phyloP scores from a whole-genome alignment of 1,140 invertebrate species.

The Sitobion miscanthi region DNA sequence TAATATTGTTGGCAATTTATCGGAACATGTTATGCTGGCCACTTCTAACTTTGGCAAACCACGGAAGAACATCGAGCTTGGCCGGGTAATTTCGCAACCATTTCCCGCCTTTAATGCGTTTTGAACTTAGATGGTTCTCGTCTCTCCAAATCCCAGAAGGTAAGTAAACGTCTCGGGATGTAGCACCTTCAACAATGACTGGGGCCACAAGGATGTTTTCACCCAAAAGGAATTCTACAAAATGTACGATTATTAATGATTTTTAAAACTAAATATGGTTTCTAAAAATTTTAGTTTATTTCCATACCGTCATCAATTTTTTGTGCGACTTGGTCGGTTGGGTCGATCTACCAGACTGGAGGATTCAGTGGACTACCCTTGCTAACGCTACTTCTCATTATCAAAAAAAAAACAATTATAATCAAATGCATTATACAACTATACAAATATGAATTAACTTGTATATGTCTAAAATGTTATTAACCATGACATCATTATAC shows the following conservation, averaged over 20 bases:
- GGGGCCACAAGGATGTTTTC: slow-evolving; percentile 86
- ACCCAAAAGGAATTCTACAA: slow-evolving; percentile 81
- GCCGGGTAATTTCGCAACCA: slow-evolving; percentile 74
- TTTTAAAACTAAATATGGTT: too few relatives aligned
- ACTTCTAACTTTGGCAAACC: slow-evolving; percentile 64
- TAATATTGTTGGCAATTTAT: too few relatives aligned
- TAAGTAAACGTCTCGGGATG: slow-evolving; percentile 76
- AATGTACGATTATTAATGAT: too few relatives aligned
- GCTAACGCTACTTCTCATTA: slow-evolving; percentile 68
- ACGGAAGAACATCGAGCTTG: slow-evolving; percentile 72
- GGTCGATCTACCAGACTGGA: slow-evolving; percentile 91
- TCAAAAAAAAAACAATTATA: background rate
- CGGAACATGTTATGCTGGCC: too few relatives aligned
- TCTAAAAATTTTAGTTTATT: too few relatives aligned
- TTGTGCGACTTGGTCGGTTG: slow-evolving; percentile 71
- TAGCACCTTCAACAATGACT: slow-evolving; percentile 72
- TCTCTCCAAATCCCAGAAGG: slow-evolving; percentile 74
- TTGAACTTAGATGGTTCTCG: slow-evolving; percentile 65
- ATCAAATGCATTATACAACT: too few relatives aligned
- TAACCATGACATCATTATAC: too few relatives aligned
- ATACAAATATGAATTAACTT: too few relatives aligned
- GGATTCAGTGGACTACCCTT: slow-evolving; percentile 79
- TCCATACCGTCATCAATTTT: slow-evolving; percentile 71
- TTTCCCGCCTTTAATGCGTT: slow-evolving; percentile 67
- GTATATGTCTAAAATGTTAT: too few relatives aligned